Evolutionary conservation across 2,888 invertebrate genomes (phyloP), one percentile per base, ranked within the genome.

Genomic region (Temnothorax ravouxi): DNA sequence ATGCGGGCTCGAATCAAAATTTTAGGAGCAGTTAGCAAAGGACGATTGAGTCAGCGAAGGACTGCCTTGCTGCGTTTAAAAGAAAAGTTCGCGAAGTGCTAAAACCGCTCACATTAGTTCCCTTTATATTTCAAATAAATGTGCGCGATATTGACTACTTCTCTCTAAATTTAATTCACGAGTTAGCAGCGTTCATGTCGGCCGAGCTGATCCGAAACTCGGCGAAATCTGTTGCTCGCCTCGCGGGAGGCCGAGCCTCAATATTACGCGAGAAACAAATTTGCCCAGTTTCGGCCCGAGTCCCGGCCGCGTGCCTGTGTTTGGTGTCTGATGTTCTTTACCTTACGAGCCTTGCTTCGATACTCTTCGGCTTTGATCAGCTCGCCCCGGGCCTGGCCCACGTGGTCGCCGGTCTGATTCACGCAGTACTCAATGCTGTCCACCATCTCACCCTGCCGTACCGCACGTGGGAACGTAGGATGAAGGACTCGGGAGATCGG

Each of bases 361-460:
- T 98, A 99, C 93, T 97, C 96, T 94, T 97, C 96, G 90, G 99
- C 99, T 94, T 96, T 96, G 95, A 96, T 96, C 91, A 98, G 97
- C 95, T 99, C 97, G 91, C 95, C 96, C 92, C 97, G 97, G 92
- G 98, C 98, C 89, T 96, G 96, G 94, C 97, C 97, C 93, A 98
- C 97, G 96, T 97, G 97, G 95, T 98, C 97, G 91, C 97, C 97
- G 90, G 98, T 97, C 95, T 97, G 97, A 93, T 97, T 97, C 91
- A 99, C 99, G 96, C 98, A 98, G 96, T 97, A 97, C 96, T 99
- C 99, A 95, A 99, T 98, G 95, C 98, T 96, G 96, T 99, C 98
- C 95, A 99, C 97, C 96, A 98, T 97, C 96, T 99, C 98, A 94
- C 98, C 99, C 99, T 99, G 96, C 85, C 92, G 87, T 88, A 86